Evolutionary conservation across 2,888 invertebrate genomes (phyloP).

Genomic region (Imbricaverruca yamaguchii): DNA sequence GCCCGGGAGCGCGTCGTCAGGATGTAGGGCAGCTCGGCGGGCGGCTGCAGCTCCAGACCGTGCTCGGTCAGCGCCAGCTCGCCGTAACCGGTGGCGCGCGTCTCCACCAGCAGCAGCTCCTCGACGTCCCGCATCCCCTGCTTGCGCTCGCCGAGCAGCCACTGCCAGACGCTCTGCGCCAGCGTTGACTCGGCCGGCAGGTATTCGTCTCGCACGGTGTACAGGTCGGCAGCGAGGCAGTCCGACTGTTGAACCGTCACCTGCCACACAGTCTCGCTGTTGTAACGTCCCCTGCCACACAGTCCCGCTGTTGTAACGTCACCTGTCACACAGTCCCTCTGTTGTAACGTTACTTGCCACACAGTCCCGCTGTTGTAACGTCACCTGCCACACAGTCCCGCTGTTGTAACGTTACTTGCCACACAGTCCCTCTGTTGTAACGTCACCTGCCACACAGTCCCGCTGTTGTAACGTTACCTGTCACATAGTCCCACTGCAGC

Average conservation of each 20-base stretch:
- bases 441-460: no score
- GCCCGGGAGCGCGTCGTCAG: conserved; percentile 70
- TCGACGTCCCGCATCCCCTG: conserved; percentile 80
- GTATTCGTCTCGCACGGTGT: conserved; percentile 73
- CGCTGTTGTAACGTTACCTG: no score
- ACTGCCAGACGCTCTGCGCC: conserved; percentile 74
- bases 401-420: no score
- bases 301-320: no score
- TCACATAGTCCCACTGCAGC: no score
- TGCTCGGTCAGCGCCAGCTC: conserved; percentile 57
- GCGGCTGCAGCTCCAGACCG: conserved; percentile 60
- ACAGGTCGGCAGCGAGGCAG: conserved; percentile 59
- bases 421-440: no score
- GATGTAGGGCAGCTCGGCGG: conserved; percentile 61
- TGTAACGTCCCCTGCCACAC: no score
- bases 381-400: no score
- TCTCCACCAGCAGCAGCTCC: conserved; percentile 72
- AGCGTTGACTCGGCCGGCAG: conserved; percentile 66
- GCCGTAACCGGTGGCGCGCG: conserved; percentile 70
- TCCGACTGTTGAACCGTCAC: conserved; percentile 64
- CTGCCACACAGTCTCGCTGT: no score
- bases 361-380: no score
- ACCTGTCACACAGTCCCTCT: no score
- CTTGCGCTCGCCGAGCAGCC: conserved; percentile 69
- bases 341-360: no score